Percentiles rank a stretch among this genome's conserved stretches.
Evolutionary conservation across 2,888 invertebrate genomes (phyloP).

Genomic region (Drosophila niveifrons): DNA sequence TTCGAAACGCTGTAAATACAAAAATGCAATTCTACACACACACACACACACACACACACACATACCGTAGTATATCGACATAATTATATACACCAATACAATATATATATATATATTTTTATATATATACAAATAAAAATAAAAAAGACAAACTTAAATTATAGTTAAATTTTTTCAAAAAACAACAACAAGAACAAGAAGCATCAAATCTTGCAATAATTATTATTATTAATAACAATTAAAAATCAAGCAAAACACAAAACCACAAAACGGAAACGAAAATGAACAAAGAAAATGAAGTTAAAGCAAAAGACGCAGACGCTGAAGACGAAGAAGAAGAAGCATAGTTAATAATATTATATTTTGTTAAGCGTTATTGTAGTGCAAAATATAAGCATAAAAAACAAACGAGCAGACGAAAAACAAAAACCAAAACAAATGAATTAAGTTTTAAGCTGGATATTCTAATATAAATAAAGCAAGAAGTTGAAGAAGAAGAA

Average conservation of each 20-base stretch:
- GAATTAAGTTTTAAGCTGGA: constrained; percentile 72
- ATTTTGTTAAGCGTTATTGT: constrained; percentile 82
- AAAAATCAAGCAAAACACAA: constrained; percentile 39
- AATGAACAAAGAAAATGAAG: constrained; percentile 38
- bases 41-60: constrained; percentile 15
- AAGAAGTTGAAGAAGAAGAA: constrained; percentile 29
- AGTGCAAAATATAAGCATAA: constrained; percentile 58
- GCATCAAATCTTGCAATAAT: constrained; percentile 55
- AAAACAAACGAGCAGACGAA: constrained; percentile 31
- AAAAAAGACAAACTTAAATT: constrained; percentile 50
- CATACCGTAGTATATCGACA: constrained; percentile 44
- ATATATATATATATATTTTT: constrained; percentile 66
- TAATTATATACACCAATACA: constrained; percentile 40
- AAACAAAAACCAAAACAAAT: constrained; percentile 34
- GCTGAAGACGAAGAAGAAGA: constrained; percentile 39
- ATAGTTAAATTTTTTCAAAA: constrained; percentile 77
- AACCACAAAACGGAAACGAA: constrained; percentile 50
- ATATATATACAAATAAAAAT: constrained; percentile 53
- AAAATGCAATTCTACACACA: constrained; percentile 25
- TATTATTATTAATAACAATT: constrained; percentile 32
- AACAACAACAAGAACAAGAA: constrained; percentile 37
- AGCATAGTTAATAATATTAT: constrained; percentile 76
- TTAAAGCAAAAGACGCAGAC: constrained; percentile 30
- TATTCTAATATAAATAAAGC: constrained; percentile 32
- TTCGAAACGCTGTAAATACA: constrained; percentile 59